phyloP scores from a whole-genome alignment of 1,140 invertebrate genomes.

The Ladona fulva region DNA sequence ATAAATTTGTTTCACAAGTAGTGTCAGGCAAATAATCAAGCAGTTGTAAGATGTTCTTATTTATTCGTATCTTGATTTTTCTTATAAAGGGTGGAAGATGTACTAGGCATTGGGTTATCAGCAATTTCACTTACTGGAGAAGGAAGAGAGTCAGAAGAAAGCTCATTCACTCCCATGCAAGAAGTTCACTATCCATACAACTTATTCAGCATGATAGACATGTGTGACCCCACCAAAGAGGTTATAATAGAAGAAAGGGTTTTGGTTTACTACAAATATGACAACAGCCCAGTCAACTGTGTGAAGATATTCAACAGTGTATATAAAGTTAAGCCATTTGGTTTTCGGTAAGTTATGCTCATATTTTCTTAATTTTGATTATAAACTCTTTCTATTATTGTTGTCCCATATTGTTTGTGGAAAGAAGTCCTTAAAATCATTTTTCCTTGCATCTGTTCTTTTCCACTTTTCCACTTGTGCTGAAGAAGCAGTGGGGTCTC shows the following conservation, averaged over 20 bases:
- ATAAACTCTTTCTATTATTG: no score
- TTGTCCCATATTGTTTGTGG: not conserved
- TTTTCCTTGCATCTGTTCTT: no score
- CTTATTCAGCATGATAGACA: slow-evolving; percentile 91
- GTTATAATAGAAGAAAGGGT: slow-evolving; percentile 83
- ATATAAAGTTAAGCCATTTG: slow-evolving; percentile 74
- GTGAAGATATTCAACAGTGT: slow-evolving; percentile 92
- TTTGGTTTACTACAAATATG: slow-evolving; percentile 94
- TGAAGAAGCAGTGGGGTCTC: no score
- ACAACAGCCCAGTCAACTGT: slow-evolving; percentile 91
- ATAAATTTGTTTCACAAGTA: no score
- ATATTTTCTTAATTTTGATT: not conserved
- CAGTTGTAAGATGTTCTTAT: no score
- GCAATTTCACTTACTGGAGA: slow-evolving; percentile 85
- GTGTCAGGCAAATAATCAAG: no score
- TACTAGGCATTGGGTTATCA: slow-evolving; percentile 82
- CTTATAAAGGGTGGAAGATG: slow-evolving; percentile 59
- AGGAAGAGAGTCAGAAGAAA: slow-evolving; percentile 76
- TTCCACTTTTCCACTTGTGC: no score
- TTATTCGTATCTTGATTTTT: slow-evolving; percentile 25
- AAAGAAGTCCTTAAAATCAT: slow-evolving; percentile 14
- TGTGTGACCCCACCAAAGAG: slow-evolving; percentile 90
- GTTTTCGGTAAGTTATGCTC: slow-evolving; percentile 50
- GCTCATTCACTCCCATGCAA: slow-evolving; percentile 75
- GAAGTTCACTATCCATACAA: slow-evolving; percentile 83